Evolutionary conservation across 1,140 invertebrate species (phyloP), one percentile per base, ranked within the genome.

Genomic region (Neelides sp.): DNA sequence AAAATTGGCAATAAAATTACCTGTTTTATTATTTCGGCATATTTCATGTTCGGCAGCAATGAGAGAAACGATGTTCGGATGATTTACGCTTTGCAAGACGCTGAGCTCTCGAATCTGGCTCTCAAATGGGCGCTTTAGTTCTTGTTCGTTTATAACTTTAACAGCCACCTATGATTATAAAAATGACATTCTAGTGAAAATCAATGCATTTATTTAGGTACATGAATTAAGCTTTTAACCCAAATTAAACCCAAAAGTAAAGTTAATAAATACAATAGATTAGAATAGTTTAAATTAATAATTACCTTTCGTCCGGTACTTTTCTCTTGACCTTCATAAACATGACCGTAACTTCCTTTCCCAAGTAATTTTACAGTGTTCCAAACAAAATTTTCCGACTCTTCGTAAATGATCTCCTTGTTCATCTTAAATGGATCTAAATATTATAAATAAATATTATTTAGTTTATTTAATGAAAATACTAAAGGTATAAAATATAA

Each of bases 21-120:
- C 36, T 39, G 7, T n/a, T 23, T 12, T 15, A 17, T 5, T 47
- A 39, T 4, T 24, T 27, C 3, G 20, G 34, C 19, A 17, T 37
- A 82, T 76, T 65, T 95, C 90, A 69, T 95, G 87, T 68, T 96
- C 92, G 45, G 95, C 93, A 1, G 88, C 88, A 30, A 95, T 66
- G 1, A 96, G 65, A 67, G 92, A 90, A 0, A 96, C 92, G 64
- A 96, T 93, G 64, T 96, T 96, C 67, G 91, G 84, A 73, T 96
- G 91, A 62, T 92, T 91, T 0, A 96, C 84, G 71, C 87, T 93
- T 58, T 85, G 82, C 3, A 95, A 67, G 7, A 75, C 67, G 67
- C 93, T 89, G 66, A 95, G 94, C 67, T 96, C 92, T 36, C 92
- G 70, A 75, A 90, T 81, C 65, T 95, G 90, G 0, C 94, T 87